Base-by-base conservation (phyloP, 2,888 invertebrate species). In the Volucella inanis region DNA sequence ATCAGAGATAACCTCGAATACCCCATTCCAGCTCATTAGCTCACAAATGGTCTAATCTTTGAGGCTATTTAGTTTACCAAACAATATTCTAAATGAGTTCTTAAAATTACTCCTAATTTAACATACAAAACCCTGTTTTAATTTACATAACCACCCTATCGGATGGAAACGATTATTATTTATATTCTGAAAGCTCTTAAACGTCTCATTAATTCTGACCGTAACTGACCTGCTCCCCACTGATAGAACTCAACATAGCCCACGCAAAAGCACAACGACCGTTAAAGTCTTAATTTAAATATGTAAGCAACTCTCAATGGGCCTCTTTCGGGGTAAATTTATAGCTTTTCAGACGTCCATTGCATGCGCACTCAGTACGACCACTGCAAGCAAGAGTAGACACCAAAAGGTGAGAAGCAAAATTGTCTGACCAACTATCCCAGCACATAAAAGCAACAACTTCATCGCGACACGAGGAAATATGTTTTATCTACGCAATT, bases 241-340 rank as follows among this genome's bases (percentile, higher is more conserved):
- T 11, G 49, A 39, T n/a, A 57, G 39, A 39, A 12, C 68, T 11
- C 38, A 45, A 15, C 11, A 18, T 45, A 38, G 45, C 38, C 67
- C 61, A 68, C n/a, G 45, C 77, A 45, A 52, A 14, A 22, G 45
- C 62, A 45, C 14, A 22, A 57, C 39, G 67, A 67, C 41, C 71
- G 45, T 79, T 70, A 75, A 83, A 74, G 83, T 65, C 83, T 83
- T 83, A 83, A 83, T 78, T 83, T 70, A 79, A 78, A 74, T 31
- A 31, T 31, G 0, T 70, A 74, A 83, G 68, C 78, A 70, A 70
- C 55, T 74, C 68, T 83, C 70, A 31, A 6, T 6, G 6, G 64
- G 55, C 70, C 79, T 74, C 68, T 75, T 70, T 41, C 38, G 52
- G 8, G 15, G 9, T 57, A 74, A 70, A 84, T 84, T 84, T 75